Percentiles rank a stretch among this genome's conserved stretches.
Evolutionary conservation across 2,113 vertebrate species (phyloP).

Genomic region (Rhizomys pruinosus): DNA sequence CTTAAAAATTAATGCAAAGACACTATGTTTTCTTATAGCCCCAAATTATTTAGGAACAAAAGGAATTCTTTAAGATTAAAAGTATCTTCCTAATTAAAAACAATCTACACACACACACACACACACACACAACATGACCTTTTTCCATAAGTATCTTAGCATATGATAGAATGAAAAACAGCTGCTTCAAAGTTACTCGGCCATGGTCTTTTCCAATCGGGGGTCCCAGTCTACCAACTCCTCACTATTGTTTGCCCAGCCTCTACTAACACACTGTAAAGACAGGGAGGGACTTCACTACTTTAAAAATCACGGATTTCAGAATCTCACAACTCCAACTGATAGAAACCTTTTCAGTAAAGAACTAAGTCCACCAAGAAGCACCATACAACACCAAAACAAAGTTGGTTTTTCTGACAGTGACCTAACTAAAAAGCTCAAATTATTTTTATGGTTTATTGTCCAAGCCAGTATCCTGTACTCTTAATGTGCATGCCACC

Average conservation of each 20-base stretch:
- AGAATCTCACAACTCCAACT: background rate
- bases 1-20: background rate
- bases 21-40: background rate
- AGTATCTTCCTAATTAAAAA: background rate
- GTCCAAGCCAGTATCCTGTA: background rate
- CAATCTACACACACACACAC: background rate
- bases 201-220: background rate
- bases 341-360: background rate
- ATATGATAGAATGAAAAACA: background rate
- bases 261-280: background rate
- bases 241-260: background rate
- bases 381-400: background rate
- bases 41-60: constrained; percentile 28
- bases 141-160: background rate
- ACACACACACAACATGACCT: background rate
- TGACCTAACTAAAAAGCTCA: too few species aligned
- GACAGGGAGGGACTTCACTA: background rate
- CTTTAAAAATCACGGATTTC: background rate
- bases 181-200: background rate
- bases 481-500: background rate
- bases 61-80: constrained; percentile 14
- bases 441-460: too few species aligned
- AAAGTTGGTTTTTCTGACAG: background rate
- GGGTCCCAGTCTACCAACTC: background rate
- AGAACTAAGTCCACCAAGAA: background rate